Base-by-base conservation (phyloP, 2,113 vertebrate species). In the Rhodinocichla rosea region DNA sequence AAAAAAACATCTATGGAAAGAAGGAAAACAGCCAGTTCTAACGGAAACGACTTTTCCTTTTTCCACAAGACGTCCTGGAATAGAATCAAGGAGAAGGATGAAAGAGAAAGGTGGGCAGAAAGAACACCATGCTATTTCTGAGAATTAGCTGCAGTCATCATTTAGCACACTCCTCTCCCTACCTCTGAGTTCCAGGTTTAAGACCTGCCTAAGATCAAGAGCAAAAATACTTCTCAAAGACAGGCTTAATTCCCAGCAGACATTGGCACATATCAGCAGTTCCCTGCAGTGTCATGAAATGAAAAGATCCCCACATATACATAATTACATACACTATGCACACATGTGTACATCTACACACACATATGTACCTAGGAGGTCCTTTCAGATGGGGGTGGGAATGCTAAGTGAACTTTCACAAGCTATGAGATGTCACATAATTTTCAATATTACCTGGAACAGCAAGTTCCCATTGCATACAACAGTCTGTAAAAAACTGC, bases 341-440 rank as follows among this genome's bases (percentile, higher is more conserved):
- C 13, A 39, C 12, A 49, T 4, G 35, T 0, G 2, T 6, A 60
- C 8, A 47, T 7, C n/a, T 52, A 76, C 16, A 56, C 15, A 42
- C 7, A 62, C 26, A 62, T 13, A 7, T 0, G 7, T 7, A 60
- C 0, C 0, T 4, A 63, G 0, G 0, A 76, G 20, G 56, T 4
- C 11, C n/a, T 69, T 75, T 30, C 37, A 80, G 6, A 19, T 53
- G 6, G 24, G 37, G 11, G 80, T 32, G 15, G 60, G 23, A 62
- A 67, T 10, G 35, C 3, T 26, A 68, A 65, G 35, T 10, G 59
- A 91, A 33, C 19, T 68, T 75, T 9, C 27, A 27, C 33, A 62
- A 83, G 18, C 22, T 50, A 76, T 69, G 49, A 27, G 21, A 71
- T 63, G 4, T 42, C 39, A 18, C 24, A 27, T 17, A 2, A 49